A percentile compares a stretch with the other conserved stretches of the same genome.
phyloP scores from a whole-genome alignment of 2,888 invertebrate species.

The Parelbella ahira region DNA sequence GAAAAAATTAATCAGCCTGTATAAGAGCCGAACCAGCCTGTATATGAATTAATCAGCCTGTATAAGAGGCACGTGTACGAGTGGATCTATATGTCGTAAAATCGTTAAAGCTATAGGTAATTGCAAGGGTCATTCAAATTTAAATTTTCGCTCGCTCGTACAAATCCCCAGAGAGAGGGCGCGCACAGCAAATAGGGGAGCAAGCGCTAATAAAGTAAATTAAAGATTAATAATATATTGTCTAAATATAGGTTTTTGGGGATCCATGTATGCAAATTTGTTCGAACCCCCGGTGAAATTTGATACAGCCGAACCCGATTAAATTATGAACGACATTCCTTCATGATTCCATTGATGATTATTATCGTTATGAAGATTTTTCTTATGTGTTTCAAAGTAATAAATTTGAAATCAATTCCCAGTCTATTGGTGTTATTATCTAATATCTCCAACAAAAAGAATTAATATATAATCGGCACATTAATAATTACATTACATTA shows the following conservation, averaged over 20 bases:
- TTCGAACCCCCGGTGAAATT: constrained; percentile 47
- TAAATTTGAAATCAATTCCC: no score
- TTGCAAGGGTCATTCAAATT: constrained; percentile 69
- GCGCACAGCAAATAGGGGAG: constrained; percentile 55
- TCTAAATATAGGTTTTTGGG: constrained; percentile 68
- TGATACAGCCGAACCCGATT: constrained; percentile 48
- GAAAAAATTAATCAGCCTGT: no score
- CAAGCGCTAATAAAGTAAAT: constrained; percentile 77
- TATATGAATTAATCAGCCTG: constrained; percentile 5
- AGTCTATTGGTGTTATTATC: no score
- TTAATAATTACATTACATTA: no score
- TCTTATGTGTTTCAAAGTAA: no score
- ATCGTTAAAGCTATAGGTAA: constrained; percentile 20
- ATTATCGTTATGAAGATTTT: no score
- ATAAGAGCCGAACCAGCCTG: no score
- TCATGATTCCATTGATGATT: constrained; percentile 14
- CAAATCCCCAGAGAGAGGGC: constrained; percentile 65
- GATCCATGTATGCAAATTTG: constrained; percentile 64
- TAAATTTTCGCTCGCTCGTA: constrained; percentile 72
- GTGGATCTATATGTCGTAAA: constrained; percentile 7
- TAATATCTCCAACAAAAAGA: no score
- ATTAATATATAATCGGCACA: no score
- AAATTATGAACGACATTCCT: constrained; percentile 43
- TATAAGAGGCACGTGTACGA: no score
- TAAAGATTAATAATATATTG: constrained; percentile 80